Conservation (phyloP, 2,888 invertebrate genomes). For the Nymphalis c-album region DNA sequence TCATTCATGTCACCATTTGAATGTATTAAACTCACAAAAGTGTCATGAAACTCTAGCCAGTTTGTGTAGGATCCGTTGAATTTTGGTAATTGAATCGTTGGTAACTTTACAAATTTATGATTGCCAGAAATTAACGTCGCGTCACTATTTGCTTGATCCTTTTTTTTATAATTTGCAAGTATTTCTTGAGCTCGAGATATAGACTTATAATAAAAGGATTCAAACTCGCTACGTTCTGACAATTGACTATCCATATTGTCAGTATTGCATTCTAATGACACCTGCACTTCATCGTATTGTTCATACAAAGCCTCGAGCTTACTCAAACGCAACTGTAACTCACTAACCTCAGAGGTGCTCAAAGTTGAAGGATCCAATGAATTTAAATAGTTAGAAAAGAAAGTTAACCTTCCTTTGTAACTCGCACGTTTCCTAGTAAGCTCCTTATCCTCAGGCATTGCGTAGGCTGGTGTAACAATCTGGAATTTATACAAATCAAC, state of each 20-base stretch:
- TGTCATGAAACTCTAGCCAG: conserved; percentile 44
- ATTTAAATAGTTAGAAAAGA: conserved; percentile 25
- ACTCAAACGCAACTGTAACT: conserved; percentile 37
- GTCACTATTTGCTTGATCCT: conserved; percentile 7
- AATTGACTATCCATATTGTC: conserved; percentile 30
- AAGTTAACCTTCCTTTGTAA: conserved; percentile 28
- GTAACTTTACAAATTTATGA: conserved; percentile 28
- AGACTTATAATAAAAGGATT: conserved; percentile 24
- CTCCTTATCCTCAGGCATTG: conserved; percentile 26
- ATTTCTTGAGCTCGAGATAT: conserved; percentile 10
- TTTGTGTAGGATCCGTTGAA: conserved; percentile 36
- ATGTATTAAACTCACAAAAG: conserved; percentile 40
- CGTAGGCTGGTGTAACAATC: conserved; percentile 8
- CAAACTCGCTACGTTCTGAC: conserved; percentile 15
- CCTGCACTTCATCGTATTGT: conserved; percentile 40
- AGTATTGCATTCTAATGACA: conserved; percentile 32
- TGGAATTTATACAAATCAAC: neutral
- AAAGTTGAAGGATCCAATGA: conserved; percentile 17
- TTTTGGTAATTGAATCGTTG: conserved; percentile 42
- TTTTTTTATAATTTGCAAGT: conserved; percentile 5
- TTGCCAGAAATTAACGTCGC: conserved; percentile 6
- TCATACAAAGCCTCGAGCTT: conserved; percentile 35
- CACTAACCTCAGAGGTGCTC: conserved; percentile 15
- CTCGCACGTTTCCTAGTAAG: conserved; percentile 26
- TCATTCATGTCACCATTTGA: conserved; percentile 39